phyloP scores from a whole-genome alignment of 2,797 vertebrate species.

The Bradypodion ventrale region DNA sequence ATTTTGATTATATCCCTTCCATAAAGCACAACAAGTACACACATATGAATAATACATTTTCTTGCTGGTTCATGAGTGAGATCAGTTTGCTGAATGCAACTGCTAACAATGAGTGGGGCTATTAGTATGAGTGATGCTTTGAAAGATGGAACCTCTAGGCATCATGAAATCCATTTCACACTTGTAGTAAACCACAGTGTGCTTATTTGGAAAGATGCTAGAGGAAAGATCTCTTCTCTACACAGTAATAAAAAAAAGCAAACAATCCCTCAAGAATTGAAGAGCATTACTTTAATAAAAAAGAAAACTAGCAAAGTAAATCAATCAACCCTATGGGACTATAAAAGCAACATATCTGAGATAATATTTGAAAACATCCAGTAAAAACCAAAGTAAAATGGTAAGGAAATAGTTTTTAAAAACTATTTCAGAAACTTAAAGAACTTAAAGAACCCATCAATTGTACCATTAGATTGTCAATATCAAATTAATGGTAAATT shows the following conservation, averaged over 20 bases:
- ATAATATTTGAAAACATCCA: not conserved
- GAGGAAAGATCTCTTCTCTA: not conserved
- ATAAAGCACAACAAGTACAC: not conserved
- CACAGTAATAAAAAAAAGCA: constrained; percentile 13
- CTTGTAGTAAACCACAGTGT: not conserved
- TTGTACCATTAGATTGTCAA: not conserved
- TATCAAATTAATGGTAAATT: not conserved
- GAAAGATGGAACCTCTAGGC: not conserved
- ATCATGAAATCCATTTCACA: not conserved
- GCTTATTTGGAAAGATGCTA: constrained; percentile 6
- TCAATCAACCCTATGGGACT: not conserved
- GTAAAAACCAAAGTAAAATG: not conserved
- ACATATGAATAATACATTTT: not conserved
- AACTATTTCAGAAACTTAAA: not conserved
- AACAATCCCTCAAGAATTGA: constrained; percentile 7
- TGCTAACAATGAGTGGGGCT: not conserved
- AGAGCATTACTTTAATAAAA: constrained; percentile 7
- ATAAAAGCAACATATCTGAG: not conserved
- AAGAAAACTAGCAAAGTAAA: not conserved
- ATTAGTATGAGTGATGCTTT: constrained; percentile 7
- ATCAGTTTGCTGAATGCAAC: not conserved
- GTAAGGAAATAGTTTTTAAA: not conserved
- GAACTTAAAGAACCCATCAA: not conserved
- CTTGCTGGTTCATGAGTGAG: not conserved
- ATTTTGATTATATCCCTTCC: not conserved